phyloP scores from a whole-genome alignment of 2,797 vertebrate genomes.

The Nyctalus aviator region DNA sequence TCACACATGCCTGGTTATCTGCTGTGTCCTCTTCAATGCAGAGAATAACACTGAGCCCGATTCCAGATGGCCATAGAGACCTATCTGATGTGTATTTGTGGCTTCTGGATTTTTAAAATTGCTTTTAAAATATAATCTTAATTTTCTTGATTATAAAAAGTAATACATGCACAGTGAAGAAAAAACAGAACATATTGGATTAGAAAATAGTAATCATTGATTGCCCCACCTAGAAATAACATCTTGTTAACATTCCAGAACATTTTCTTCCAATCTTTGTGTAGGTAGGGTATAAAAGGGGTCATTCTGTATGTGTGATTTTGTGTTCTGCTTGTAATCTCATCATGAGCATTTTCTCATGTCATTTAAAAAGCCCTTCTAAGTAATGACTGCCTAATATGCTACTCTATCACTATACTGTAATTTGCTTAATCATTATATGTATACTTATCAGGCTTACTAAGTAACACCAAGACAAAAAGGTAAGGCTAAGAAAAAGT shows the following conservation, averaged over 20 bases:
- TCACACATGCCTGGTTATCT: neutral
- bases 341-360: slow-evolving; percentile 27
- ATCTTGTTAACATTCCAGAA: neutral
- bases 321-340: slow-evolving; percentile 39
- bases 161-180: neutral
- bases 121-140: slow-evolving; percentile 28
- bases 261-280: slow-evolving; percentile 9
- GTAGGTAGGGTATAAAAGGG: neutral
- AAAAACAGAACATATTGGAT: neutral
- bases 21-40: neutral
- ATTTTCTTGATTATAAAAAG: slow-evolving; percentile 31
- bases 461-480: slow-evolving; percentile 9
- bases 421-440: neutral
- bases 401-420: neutral
- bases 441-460: neutral
- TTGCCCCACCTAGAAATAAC: neutral
- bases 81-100: neutral
- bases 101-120: neutral
- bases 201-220: slow-evolving; percentile 33
- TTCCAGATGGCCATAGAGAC: neutral
- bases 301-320: neutral
- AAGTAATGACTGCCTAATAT: neutral
- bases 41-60: neutral
- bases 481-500: neutral
- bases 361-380: slow-evolving; percentile 2